Conservation (phyloP, 2,113 vertebrate genomes). For the Anarrhichthys ocellatus region DNA sequence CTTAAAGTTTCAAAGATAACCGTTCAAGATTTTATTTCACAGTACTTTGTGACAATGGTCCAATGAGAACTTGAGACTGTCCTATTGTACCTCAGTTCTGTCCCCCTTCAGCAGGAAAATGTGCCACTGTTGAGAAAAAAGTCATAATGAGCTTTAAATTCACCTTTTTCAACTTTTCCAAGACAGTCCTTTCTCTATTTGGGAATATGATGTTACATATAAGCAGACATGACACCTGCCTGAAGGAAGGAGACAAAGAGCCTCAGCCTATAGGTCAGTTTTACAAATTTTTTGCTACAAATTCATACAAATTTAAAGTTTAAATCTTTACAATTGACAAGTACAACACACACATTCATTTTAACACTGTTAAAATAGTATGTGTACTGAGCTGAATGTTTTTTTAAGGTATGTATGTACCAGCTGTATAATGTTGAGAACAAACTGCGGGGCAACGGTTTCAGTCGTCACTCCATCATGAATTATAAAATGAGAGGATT, state of each 20-base stretch:
- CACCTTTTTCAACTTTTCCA: slow-evolving; percentile 18
- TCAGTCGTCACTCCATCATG: slow-evolving; percentile 64
- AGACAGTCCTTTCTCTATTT: neutral
- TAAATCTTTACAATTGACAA: slow-evolving; percentile 16
- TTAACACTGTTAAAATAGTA: neutral
- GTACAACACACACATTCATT: neutral
- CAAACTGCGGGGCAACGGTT: slow-evolving; percentile 29
- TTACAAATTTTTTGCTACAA: neutral
- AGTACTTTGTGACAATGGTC: slow-evolving; percentile 7
- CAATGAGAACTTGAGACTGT: slow-evolving; percentile 26
- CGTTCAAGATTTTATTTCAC: neutral
- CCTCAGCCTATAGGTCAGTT: neutral
- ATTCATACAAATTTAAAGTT: neutral
- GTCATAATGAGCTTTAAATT: slow-evolving; percentile 12
- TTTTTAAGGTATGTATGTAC: slow-evolving; percentile 23
- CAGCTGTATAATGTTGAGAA: slow-evolving; percentile 23
- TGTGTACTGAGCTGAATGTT: slow-evolving; percentile 11
- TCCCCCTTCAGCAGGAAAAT: slow-evolving; percentile 44
- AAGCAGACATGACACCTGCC: neutral
- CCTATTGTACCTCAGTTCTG: slow-evolving; percentile 21
- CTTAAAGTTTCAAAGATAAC: neutral
- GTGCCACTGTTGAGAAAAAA: slow-evolving; percentile 30
- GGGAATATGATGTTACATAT: neutral
- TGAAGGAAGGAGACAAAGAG: neutral
- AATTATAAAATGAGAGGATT: slow-evolving; percentile 78